Evolutionary conservation across 2,797 vertebrate genomes (phyloP).

Genomic region (Choloepus didactylus): DNA sequence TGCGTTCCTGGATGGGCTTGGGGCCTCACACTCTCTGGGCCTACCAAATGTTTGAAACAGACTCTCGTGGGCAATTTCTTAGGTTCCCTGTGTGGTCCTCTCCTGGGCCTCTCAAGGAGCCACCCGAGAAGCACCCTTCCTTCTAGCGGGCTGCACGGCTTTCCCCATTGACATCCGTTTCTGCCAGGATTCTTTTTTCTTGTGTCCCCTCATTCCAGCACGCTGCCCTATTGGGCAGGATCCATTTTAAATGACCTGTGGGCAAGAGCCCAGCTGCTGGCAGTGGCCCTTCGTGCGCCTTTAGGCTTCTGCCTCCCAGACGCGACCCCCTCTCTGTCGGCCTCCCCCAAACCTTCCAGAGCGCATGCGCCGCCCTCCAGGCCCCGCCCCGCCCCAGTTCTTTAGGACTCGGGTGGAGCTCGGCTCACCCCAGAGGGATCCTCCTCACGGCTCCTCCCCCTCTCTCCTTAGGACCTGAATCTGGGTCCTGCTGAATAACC

Average conservation of each 20-base stretch:
- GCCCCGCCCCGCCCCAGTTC: neutral
- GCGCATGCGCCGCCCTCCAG: neutral
- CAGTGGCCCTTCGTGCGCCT: neutral
- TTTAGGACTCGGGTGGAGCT: neutral
- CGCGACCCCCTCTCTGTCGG: neutral
- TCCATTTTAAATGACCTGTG: neutral
- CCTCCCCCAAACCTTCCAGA: neutral
- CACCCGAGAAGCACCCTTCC: neutral
- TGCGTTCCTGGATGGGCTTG: accelerated
- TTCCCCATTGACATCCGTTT: neutral
- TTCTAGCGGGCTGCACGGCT: neutral
- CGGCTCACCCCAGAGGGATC: neutral
- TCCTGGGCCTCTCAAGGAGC: neutral
- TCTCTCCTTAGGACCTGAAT: neutral
- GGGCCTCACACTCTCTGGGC: neutral
- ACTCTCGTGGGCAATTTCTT: neutral
- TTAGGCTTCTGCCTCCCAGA: neutral
- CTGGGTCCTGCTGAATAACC: neutral
- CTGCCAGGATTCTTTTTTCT: neutral
- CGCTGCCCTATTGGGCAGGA: neutral
- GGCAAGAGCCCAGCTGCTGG: neutral
- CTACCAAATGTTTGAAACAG: neutral
- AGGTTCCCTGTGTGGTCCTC: accelerated
- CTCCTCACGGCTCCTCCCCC: neutral
- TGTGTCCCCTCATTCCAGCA: neutral